phyloP scores from a whole-genome alignment of 2,113 vertebrate species.

The Ariopsis seemanni region DNA sequence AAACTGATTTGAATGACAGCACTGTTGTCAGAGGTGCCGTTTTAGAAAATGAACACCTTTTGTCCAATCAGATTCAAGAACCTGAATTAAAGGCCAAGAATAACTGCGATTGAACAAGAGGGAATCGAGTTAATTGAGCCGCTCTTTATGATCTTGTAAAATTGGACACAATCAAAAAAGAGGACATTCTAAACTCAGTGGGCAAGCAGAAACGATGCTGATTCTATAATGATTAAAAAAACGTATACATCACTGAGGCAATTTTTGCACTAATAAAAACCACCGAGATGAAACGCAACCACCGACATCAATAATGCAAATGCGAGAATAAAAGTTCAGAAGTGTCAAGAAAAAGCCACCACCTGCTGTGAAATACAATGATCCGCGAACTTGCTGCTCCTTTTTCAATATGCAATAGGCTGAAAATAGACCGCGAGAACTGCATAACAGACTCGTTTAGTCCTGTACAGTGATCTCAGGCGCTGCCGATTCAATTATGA shows the following conservation, averaged over 20 bases:
- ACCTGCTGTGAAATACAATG: not conserved
- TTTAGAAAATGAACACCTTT: not conserved
- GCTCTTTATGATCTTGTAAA: not conserved
- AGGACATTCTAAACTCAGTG: not conserved
- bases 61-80: not conserved
- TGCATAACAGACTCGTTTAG: conserved; percentile 33
- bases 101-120: not conserved
- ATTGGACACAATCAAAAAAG: not conserved
- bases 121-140: too few relatives aligned
- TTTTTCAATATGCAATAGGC: conserved; percentile 27
- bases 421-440: conserved; percentile 31
- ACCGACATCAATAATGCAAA: not conserved
- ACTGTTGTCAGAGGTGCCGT: not conserved
- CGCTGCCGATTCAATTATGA: conserved; percentile 48
- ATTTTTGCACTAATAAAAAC: not conserved
- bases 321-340: conserved; percentile 1
- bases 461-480: conserved; percentile 25
- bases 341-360: not conserved
- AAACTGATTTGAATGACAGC: not conserved
- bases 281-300: not conserved
- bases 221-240: not conserved
- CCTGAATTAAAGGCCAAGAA: not conserved
- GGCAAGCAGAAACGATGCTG: not conserved
- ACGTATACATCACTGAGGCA: too few relatives aligned
- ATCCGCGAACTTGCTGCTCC: not conserved